Percentiles rank a stretch among this genome's conserved stretches.
Evolutionary conservation across 2,113 vertebrate genomes (phyloP).

Genomic region (Gymnogyps californianus): DNA sequence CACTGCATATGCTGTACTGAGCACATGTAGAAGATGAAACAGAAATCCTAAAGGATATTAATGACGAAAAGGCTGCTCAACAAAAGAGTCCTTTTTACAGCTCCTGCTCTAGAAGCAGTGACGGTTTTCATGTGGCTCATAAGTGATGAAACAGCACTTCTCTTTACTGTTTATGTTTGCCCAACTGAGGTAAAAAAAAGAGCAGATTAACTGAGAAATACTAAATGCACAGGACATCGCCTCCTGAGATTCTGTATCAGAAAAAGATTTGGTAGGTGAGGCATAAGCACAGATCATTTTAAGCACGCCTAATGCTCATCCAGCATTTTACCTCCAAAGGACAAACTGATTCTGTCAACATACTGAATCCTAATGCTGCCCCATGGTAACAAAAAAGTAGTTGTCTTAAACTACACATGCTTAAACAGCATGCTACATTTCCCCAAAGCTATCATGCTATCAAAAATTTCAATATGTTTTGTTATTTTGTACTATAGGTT

Average conservation of each 20-base stretch:
- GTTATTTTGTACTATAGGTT: background rate
- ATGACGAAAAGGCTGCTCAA: background rate
- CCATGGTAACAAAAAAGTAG: background rate
- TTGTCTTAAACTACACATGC: background rate
- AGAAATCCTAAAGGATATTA: background rate
- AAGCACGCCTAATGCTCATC: background rate
- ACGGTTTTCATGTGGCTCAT: background rate
- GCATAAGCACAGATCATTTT: background rate
- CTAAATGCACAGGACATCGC: background rate
- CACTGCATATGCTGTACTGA: background rate
- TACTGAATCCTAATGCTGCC: background rate
- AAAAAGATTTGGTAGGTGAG: background rate
- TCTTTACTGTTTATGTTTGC: background rate
- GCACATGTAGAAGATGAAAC: background rate
- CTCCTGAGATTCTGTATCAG: background rate
- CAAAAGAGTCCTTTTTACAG: background rate
- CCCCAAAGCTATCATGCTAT: background rate
- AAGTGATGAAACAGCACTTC: background rate
- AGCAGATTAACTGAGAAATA: background rate
- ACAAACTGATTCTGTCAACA: background rate
- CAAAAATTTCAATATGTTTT: background rate
- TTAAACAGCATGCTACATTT: background rate
- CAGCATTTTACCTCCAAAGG: background rate
- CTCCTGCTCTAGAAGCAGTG: background rate
- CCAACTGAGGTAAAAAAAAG: background rate